phyloP scores from a whole-genome alignment of 2,113 vertebrate genomes.

The Indri indri region DNA sequence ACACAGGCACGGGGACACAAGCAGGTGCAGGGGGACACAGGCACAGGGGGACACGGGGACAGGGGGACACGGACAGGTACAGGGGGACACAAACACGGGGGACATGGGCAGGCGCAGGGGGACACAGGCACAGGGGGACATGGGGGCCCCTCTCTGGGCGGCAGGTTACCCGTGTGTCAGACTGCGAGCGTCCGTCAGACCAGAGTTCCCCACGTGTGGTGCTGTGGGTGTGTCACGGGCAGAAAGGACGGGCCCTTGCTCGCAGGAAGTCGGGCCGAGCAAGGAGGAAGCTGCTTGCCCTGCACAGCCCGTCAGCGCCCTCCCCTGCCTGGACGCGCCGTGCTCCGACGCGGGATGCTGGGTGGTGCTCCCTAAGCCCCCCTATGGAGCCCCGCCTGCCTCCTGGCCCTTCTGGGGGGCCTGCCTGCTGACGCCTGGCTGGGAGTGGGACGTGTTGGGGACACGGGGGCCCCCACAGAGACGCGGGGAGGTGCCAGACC shows the following conservation, averaged over 20 bases:
- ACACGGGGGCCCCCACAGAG: too few species aligned
- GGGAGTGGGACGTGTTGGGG: rapidly evolving
- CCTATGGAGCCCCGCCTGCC: not conserved
- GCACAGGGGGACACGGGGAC: too few species aligned
- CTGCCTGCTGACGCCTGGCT: not conserved
- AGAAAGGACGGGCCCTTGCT: not conserved
- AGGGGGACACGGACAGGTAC: not conserved
- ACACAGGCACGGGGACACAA: too few species aligned
- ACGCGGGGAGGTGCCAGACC: not conserved
- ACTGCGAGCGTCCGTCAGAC: not conserved
- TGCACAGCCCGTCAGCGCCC: not conserved
- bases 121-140: too few species aligned
- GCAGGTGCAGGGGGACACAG: not conserved
- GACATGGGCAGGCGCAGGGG: too few species aligned
- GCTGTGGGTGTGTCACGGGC: not conserved
- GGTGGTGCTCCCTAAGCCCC: too few species aligned
- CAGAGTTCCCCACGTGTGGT: not conserved
- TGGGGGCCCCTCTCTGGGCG: not conserved
- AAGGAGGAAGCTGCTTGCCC: not conserved
- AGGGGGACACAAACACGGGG: too few species aligned
- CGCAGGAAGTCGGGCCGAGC: too few species aligned
- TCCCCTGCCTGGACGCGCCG: rapidly evolving
- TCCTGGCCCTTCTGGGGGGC: rapidly evolving
- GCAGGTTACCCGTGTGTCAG: not conserved
- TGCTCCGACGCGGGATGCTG: not conserved